Base-by-base conservation (phyloP, 2,888 invertebrate genomes). In the Lasius platythorax region DNA sequence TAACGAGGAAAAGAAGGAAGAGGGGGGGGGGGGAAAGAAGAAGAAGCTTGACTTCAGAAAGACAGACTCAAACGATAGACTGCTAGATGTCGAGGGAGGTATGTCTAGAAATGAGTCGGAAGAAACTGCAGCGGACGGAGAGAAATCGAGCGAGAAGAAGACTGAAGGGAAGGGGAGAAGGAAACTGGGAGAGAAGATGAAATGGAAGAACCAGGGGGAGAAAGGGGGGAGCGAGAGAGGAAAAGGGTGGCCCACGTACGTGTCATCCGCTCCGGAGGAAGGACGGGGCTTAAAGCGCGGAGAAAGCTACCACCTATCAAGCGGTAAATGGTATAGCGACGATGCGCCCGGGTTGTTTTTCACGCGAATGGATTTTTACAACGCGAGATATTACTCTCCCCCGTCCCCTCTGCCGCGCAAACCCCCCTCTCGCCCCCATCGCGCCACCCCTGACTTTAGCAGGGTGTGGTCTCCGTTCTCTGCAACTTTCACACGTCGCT, bases 401-500 rank as follows among this genome's bases (percentile, higher is more conserved):
- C 40, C 50, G 28, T 28, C 37, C 28, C 6, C 53, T 11, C 37
- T 8, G 23, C 8, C 72, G 12, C 40, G 15, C 15, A 5, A 50
- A 9, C 23, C 33, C 23, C 3, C 8, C 50, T 11, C 12, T 8
- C 15, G 1, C 30, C 63, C 58, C 50, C 23, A 23, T 56, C 40
- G 40, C 28, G 68, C 61, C 72, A 53, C 56, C 50, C 75, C 50
- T 50, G 78, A 78, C 56, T 46, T 70, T 72, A 66, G 66, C 40
- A 82, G 87, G 86, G 84, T 76, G 86, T 75, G 82, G 66, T 78
- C 67, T 64, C 15, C 46, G 40, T 63, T 8, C 15, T 46, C 43
- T 53, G 82, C 72, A 78, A 58, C 87, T 86, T 86, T 89, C 89
- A 85, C 86, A 85, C 86, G 82, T 81, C 75, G 82, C 87, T 86